phyloP scores from a whole-genome alignment of 2,797 vertebrate genomes.

The Megalops cyprinoides region DNA sequence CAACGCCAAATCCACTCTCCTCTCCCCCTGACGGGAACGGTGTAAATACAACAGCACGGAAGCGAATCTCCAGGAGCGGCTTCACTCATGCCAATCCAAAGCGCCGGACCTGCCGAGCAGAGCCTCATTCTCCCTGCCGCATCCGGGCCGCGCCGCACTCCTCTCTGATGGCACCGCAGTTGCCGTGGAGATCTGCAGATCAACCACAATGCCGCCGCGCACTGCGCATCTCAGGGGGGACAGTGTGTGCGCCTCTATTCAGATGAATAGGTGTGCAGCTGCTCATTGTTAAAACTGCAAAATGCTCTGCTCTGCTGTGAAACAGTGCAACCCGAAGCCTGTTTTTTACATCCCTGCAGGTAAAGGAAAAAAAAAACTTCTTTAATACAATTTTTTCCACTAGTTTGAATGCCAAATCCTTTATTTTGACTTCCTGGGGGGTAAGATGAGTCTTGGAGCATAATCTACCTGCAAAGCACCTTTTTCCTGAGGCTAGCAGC shows the following conservation, averaged over 20 bases:
- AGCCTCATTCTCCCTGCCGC: background rate
- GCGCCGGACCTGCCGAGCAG: background rate
- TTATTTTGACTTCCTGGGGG: too few species aligned
- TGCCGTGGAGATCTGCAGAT: slow-evolving; percentile 10
- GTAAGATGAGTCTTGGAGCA: too few species aligned
- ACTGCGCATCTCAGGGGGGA: background rate
- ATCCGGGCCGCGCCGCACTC: background rate
- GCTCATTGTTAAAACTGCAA: background rate
- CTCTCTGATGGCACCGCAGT: background rate
- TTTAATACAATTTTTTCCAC: too few species aligned
- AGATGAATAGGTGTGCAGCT: background rate
- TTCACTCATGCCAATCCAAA: background rate
- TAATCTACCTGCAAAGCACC: too few species aligned
- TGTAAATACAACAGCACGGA: background rate
- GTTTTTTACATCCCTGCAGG: background rate
- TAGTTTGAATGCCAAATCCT: too few species aligned
- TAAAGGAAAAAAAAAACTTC: too few species aligned
- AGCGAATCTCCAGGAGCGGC: background rate
- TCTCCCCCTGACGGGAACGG: background rate
- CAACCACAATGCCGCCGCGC: background rate
- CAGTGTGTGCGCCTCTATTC: background rate
- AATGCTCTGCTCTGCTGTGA: background rate
- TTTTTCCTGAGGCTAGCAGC: too few species aligned
- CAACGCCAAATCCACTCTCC: background rate
- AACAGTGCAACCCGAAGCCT: background rate